phyloP scores from a whole-genome alignment of 2,113 vertebrate genomes.

The Cheilinus undulatus region DNA sequence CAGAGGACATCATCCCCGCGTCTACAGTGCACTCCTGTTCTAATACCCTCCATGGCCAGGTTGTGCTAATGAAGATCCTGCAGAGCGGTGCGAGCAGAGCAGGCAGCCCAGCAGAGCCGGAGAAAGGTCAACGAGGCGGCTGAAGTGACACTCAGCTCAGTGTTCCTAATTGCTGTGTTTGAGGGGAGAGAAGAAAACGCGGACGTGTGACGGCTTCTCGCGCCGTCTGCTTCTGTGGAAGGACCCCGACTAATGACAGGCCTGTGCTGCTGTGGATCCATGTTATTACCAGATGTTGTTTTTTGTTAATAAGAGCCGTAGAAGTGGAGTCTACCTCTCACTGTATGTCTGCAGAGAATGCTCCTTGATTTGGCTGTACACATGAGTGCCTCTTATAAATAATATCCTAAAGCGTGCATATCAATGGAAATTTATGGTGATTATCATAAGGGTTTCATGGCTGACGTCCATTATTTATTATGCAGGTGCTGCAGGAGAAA shows the following conservation, averaged over 20 bases:
- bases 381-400: neutral
- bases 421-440: neutral
- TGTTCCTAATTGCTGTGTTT: constrained; percentile 60
- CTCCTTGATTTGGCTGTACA: neutral
- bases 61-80: constrained; percentile 52
- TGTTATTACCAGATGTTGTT: constrained; percentile 51
- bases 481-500: neutral
- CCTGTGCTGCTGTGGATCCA: neutral
- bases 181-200: constrained; percentile 37
- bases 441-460: neutral
- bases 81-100: constrained; percentile 21
- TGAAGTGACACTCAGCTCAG: constrained; percentile 59
- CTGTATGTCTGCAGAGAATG: neutral
- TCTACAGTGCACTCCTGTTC: neutral
- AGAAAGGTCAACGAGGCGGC: constrained; percentile 64
- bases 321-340: neutral
- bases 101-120: constrained; percentile 16
- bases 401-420: neutral
- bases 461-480: neutral
- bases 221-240: constrained; percentile 31
- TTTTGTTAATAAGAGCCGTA: constrained; percentile 52
- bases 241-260: constrained; percentile 31
- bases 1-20: neutral
- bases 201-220: constrained; percentile 36
- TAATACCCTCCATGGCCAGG: constrained; percentile 11